Evolutionary conservation across 2,888 invertebrate species (phyloP).

Genomic region (Tromatobia lineatoria): DNA sequence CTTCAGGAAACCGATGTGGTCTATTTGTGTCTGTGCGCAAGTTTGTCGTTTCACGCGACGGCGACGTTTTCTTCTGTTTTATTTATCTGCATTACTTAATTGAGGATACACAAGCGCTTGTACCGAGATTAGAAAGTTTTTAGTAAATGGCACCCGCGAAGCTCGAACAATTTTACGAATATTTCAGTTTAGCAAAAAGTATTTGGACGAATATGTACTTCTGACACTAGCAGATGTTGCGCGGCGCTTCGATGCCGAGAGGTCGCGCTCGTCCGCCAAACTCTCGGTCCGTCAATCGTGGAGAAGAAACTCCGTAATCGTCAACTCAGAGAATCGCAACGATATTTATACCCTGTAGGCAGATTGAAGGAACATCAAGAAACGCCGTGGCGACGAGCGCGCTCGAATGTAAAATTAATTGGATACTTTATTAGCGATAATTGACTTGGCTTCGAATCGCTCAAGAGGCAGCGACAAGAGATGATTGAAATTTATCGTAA

Average conservation of each 20-base stretch:
- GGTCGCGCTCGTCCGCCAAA: not conserved
- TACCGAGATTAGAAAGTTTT: conserved; percentile 41
- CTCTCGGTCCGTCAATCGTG: not conserved
- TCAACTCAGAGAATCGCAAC: conserved; percentile 38
- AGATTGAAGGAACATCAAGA: conserved; percentile 37
- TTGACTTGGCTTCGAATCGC: conserved; percentile 56
- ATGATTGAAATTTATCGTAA: conserved; percentile 7
- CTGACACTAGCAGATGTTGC: conserved; percentile 40
- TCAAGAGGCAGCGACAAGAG: conserved; percentile 34
- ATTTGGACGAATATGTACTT: conserved; percentile 37
- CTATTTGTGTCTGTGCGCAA: conserved; percentile 34
- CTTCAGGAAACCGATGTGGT: conserved; percentile 73
- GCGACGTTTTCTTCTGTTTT: not conserved
- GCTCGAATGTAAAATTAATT: conserved; percentile 40
- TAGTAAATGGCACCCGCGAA: conserved; percentile 46
- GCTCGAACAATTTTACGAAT: conserved; percentile 53
- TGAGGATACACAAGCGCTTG: conserved; percentile 22
- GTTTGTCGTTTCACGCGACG: conserved; percentile 17
- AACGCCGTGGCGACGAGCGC: conserved; percentile 23
- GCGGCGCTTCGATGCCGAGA: conserved; percentile 14
- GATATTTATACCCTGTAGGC: conserved; percentile 66
- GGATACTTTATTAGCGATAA: conserved; percentile 50
- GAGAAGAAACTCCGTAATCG: conserved; percentile 10
- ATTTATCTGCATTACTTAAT: conserved; percentile 25
- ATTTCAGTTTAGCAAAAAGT: conserved; percentile 41